These are phyloP conservation scores for Spilosoma lubricipeda DNA, from an alignment of 2,888 invertebrate genomes.

Conservation along the genomic window DNA sequence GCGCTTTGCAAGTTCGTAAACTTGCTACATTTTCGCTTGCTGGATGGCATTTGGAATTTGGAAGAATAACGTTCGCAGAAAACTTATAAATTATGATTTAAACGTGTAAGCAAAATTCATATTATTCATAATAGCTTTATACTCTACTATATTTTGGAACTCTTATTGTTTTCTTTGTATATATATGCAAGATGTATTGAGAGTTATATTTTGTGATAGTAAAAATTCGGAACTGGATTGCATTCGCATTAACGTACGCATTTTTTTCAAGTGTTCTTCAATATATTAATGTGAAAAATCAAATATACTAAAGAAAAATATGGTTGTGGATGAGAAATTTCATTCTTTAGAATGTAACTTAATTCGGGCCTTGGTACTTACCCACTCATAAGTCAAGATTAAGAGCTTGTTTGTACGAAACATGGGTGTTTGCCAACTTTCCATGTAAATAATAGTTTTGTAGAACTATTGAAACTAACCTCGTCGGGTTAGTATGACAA, in stretches of 20 bases:
- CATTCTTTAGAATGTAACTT: background rate
- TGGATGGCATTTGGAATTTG: background rate
- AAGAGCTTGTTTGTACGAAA: conserved; percentile 48
- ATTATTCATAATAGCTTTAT: background rate
- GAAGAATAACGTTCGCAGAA: background rate
- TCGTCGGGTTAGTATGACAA: conserved; percentile 40
- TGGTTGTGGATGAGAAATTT: background rate
- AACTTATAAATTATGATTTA: background rate
- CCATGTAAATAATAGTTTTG: conserved; percentile 53
- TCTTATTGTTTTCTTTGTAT: background rate
- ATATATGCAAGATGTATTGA: background rate
- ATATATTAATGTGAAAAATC: background rate
- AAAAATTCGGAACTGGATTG: background rate
- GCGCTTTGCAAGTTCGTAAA: background rate
- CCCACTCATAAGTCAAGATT: conserved; percentile 54
- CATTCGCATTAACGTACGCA: too few relatives aligned
- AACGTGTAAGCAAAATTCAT: background rate
- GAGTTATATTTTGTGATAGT: background rate
- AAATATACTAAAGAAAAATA: background rate
- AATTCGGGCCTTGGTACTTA: conserved; percentile 12
- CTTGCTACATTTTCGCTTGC: background rate
- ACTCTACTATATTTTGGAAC: too few relatives aligned
- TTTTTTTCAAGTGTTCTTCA: background rate
- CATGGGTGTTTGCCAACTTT: conserved; percentile 53
- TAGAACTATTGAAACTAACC: conserved; percentile 46